Conservation (phyloP, 2,888 invertebrate genomes). For the Bedellia somnulentella region DNA sequence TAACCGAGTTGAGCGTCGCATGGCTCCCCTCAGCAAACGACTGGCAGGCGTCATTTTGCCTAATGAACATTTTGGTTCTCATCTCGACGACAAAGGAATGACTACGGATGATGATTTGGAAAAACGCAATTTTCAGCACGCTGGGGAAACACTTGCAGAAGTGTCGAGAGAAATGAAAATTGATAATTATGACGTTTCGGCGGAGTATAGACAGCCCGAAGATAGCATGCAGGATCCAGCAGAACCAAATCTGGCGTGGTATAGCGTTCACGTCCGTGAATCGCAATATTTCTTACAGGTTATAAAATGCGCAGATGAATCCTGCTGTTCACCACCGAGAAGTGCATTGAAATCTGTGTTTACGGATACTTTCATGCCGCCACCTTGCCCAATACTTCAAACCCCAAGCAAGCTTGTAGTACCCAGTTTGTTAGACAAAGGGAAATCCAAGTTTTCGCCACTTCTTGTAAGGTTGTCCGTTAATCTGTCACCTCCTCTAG, state of each 20-base stretch:
- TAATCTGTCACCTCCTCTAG: too few species aligned
- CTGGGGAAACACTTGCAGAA: conserved; percentile 3
- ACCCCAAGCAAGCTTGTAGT: too few species aligned
- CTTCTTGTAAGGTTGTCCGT: too few species aligned
- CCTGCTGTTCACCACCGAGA: conserved; percentile 5
- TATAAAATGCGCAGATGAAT: conserved; percentile 5
- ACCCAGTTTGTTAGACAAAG: too few species aligned
- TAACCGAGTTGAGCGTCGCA: conserved; percentile 11
- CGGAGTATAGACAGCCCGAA: conserved; percentile 4
- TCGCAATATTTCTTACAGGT: conserved; percentile 8
- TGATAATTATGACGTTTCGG: conserved; percentile 2
- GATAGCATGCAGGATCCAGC: conserved; percentile 1
- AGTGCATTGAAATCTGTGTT: conserved; percentile 7
- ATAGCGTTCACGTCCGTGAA: conserved; percentile 5
- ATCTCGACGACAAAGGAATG: too few species aligned
- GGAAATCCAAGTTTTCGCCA: too few species aligned
- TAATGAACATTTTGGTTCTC: too few species aligned
- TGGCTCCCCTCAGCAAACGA: conserved; percentile 12
- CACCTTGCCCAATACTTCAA: too few species aligned
- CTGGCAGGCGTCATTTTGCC: too few species aligned
- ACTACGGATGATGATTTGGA: too few species aligned
- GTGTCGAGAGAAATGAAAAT: conserved; percentile 4
- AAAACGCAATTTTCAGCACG: conserved; percentile 2
- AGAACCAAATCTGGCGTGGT: conserved; percentile 5
- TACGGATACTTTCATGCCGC: conserved; percentile 8